A percentile compares a stretch with the other conserved stretches of the same genome.
Evolutionary conservation across 2,888 invertebrate genomes (phyloP).

Genomic region (Sesia bembeciformis): DNA sequence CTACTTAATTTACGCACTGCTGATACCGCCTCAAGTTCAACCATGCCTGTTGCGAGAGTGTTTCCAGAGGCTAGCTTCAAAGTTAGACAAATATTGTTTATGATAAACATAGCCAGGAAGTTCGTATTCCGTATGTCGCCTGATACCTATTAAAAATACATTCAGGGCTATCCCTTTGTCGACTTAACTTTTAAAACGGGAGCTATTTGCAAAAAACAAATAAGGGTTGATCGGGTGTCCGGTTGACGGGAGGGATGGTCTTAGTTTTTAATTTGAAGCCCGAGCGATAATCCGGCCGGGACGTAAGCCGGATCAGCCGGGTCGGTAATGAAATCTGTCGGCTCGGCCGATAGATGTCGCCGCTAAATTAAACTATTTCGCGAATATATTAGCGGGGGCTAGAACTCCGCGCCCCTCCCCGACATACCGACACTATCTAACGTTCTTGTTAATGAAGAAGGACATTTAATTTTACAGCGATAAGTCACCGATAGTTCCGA

Average conservation of each 20-base stretch:
- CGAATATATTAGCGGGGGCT: slow-evolving; percentile 7
- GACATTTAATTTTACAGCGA: too few relatives aligned
- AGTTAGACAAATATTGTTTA: too few relatives aligned
- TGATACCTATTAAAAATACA: too few relatives aligned
- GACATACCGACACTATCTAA: not conserved
- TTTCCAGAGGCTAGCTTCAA: too few relatives aligned
- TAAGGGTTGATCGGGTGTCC: not conserved
- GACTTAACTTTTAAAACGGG: not conserved
- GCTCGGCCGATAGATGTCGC: slow-evolving; percentile 34
- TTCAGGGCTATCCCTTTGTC: not conserved
- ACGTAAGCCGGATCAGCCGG: slow-evolving; percentile 20
- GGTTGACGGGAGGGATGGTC: slow-evolving; percentile 16
- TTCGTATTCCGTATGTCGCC: too few relatives aligned
- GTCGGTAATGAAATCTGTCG: slow-evolving; percentile 30
- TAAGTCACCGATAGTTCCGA: too few relatives aligned
- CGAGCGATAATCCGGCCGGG: slow-evolving; percentile 6
- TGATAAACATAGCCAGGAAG: too few relatives aligned
- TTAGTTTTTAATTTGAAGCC: slow-evolving; percentile 31
- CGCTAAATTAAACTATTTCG: slow-evolving; percentile 46
- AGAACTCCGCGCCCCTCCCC: not conserved
- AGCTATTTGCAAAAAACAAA: not conserved
- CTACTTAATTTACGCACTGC: too few relatives aligned
- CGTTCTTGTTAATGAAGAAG: too few relatives aligned
- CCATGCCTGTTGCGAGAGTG: too few relatives aligned
- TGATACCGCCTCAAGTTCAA: too few relatives aligned